Evolutionary conservation across 2,797 vertebrate genomes (phyloP).

Genomic region (Notolepis coatsorum): DNA sequence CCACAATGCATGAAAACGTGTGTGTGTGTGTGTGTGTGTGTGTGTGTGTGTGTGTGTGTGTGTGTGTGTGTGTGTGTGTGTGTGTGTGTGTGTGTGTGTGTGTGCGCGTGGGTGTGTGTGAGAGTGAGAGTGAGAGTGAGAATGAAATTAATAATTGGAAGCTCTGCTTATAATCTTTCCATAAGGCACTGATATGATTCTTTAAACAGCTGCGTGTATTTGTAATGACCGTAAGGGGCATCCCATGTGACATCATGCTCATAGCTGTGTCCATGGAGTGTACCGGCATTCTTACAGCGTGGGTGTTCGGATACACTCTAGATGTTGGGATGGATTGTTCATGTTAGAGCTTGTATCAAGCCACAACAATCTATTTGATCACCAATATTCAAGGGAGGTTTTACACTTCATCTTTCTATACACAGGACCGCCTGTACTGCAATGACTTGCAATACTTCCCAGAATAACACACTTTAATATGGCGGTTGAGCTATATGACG

Average conservation of each 20-base stretch:
- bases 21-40: neutral
- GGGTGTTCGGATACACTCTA: no score
- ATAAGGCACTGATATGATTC: neutral
- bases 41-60: slow-evolving; percentile 7
- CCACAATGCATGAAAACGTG: no score
- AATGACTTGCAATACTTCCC: no score
- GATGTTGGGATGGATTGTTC: no score
- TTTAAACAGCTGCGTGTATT: slow-evolving; percentile 1
- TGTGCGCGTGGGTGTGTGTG: neutral
- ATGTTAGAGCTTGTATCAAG: no score
- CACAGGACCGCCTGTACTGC: no score
- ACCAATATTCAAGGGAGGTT: no score
- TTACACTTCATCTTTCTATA: no score
- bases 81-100: neutral
- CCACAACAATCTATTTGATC: no score
- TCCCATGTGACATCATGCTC: neutral
- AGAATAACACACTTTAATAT: no score
- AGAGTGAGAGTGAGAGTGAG: neutral
- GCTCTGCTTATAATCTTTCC: neutral
- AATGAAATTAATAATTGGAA: neutral
- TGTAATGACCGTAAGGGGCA: neutral
- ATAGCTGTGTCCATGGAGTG: neutral
- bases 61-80: slow-evolving; percentile 9
- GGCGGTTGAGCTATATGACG: no score
- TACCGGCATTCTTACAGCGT: neutral